Base-by-base conservation (phyloP, 2,113 vertebrate genomes). In the Noturus placidus region DNA sequence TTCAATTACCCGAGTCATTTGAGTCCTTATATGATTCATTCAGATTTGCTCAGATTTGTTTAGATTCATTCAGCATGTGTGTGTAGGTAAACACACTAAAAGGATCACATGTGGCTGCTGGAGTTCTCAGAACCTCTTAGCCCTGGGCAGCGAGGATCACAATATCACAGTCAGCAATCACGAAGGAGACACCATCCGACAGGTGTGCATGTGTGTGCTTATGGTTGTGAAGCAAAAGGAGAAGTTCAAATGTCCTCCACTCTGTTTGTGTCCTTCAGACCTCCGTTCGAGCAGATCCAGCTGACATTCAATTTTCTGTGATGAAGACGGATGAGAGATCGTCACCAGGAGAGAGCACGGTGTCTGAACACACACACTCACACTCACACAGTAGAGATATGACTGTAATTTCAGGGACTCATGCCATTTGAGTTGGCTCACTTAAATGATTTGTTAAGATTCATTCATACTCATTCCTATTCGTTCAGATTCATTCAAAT, bases 81-180 rank as follows among this genome's bases (percentile, higher is more conserved):
- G 19, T 93, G 88, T 92, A 99, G 98, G 98, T 87, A 99, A 99
- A 89, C 98, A 99, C 91, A 98, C 96, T 69, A 99, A 97, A 92
- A 95, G 92, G 88, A 98, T 99, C 91, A 99, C 97, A 11, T 99
- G 98, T 92, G 98, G 98, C 17, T 97, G 96, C 80, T 99, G 98
- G 98, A 99, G 96, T 90, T 91, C 90, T 91, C 97, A 98, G 91
- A 99, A 98, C 91, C 94, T 99, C 3, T 92, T 99, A 91, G 98
- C 97, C 72, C 94, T 99, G 59, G 98, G 98, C 19, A 96, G 98
- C 46, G 98, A 99, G 90, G 98, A 99, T 92, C 97, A 94, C 93
- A 96, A 95, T 69, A 93, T 99, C 52, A 99, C 96, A 74, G 93
- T 99, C 92, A 99, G 97, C 93, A 99, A 97, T 93, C 97, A 97